phyloP scores from a whole-genome alignment of 2,113 vertebrate genomes.

The Cyprinodon brontotheroides region DNA sequence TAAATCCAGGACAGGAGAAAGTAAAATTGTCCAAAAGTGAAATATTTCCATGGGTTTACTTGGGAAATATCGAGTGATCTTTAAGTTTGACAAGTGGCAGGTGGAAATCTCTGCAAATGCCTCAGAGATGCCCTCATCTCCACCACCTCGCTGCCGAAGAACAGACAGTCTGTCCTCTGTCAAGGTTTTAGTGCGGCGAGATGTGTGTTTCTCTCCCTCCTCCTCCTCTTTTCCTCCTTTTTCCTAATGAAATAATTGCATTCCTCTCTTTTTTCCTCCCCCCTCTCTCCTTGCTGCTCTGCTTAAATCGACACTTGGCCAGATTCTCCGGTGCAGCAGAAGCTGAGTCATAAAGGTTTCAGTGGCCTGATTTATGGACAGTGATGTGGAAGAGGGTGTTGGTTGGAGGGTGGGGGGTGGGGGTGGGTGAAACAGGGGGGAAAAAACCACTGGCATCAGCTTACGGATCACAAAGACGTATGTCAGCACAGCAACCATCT shows the following conservation, averaged over 20 bases:
- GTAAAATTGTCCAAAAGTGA: neutral
- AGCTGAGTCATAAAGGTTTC: constrained; percentile 74
- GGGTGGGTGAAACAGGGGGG: constrained; percentile 54
- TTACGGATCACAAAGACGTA: constrained; percentile 56
- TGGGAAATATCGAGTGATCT: constrained; percentile 11
- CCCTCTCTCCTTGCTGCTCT: constrained; percentile 28
- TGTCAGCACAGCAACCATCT: constrained; percentile 36
- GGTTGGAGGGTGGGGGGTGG: neutral
- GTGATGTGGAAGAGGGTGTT: constrained; percentile 36
- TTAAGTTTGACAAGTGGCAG: neutral
- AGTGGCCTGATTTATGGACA: constrained; percentile 67
- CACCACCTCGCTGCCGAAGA: constrained; percentile 35
- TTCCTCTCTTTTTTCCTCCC: constrained; percentile 15
- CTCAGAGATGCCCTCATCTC: constrained; percentile 39
- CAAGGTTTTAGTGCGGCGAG: constrained; percentile 63
- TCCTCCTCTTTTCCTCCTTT: constrained; percentile 24
- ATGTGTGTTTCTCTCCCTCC: constrained; percentile 25
- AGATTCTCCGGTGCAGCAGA: constrained; percentile 67
- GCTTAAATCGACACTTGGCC: constrained; percentile 62
- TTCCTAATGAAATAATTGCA: constrained; percentile 66
- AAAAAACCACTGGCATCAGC: constrained; percentile 67
- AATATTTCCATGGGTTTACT: neutral
- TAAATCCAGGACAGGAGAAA: constrained; percentile 4
- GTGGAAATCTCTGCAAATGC: constrained; percentile 33
- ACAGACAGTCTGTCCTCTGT: constrained; percentile 61